These are phyloP conservation scores for Tinea trinotella DNA, from an alignment of 2,888 invertebrate species.

Conservation along the genomic window DNA sequence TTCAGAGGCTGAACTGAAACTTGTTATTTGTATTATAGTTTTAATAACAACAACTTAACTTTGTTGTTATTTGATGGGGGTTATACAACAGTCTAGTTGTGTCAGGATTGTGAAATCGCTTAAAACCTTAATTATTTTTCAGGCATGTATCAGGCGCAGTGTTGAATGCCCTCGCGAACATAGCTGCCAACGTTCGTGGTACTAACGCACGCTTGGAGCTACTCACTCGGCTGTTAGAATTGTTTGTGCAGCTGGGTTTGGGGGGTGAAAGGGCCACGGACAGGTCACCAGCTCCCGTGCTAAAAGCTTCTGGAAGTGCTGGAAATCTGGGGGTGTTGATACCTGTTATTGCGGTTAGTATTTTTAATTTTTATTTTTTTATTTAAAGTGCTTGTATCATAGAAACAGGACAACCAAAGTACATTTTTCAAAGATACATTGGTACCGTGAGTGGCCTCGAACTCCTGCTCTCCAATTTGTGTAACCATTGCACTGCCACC, in stretches of 20 bases:
- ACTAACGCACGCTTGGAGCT: conserved; percentile 88
- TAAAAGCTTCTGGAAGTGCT: conserved; percentile 94
- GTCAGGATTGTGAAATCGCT: too few relatives aligned
- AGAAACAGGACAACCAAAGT: too few relatives aligned
- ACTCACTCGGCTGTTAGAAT: conserved; percentile 89
- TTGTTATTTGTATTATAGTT: too few relatives aligned
- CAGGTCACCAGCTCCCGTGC: conserved; percentile 80
- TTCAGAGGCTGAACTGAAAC: too few relatives aligned
- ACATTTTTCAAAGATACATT: too few relatives aligned
- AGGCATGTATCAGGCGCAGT: conserved; percentile 95
- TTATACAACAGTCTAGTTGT: too few relatives aligned
- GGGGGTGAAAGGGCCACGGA: conserved; percentile 97
- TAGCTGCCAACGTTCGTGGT: conserved; percentile 94
- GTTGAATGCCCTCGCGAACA: conserved; percentile 95
- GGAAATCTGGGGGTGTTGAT: conserved; percentile 98
- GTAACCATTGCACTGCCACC: too few relatives aligned
- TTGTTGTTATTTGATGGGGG: too few relatives aligned
- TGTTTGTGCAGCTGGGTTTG: conserved; percentile 97
- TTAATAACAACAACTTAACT: too few relatives aligned
- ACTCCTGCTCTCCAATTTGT: too few relatives aligned
- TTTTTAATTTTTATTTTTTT: not conserved
- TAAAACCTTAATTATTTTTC: not conserved
- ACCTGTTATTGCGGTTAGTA: conserved; percentile 92
- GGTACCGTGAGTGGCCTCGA: too few relatives aligned
- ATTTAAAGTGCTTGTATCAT: too few relatives aligned